Evolutionary conservation across 2,113 vertebrate genomes (phyloP).

Genomic region (Bujurquina vittata): DNA sequence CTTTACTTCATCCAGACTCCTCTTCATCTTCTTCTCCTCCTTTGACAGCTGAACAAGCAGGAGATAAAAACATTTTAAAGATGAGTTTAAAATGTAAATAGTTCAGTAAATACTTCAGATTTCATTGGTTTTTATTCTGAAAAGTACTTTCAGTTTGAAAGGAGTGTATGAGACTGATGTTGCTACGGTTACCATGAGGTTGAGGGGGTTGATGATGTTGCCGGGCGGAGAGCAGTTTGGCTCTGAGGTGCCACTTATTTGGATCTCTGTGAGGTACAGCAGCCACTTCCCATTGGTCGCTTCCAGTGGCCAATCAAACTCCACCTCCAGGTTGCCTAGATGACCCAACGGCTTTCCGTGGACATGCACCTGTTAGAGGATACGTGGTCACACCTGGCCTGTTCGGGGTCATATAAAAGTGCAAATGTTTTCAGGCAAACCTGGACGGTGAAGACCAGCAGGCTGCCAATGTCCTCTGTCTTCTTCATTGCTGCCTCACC

Average conservation of each 20-base stretch:
- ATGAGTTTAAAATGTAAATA: background rate
- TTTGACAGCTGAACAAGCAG: slow-evolving; percentile 34
- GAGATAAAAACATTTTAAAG: background rate
- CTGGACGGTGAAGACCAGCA: slow-evolving; percentile 64
- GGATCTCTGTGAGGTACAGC: slow-evolving; percentile 88
- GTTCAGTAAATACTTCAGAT: background rate
- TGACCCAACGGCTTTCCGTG: slow-evolving; percentile 76
- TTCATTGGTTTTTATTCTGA: background rate
- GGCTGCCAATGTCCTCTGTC: slow-evolving; percentile 86
- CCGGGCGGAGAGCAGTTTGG: slow-evolving; percentile 77
- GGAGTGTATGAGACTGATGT: background rate
- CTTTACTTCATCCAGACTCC: slow-evolving; percentile 18
- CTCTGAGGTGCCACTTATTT: slow-evolving; percentile 67
- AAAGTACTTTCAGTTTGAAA: slow-evolving; percentile 7
- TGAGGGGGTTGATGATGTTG: slow-evolving; percentile 83
- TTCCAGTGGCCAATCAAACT: slow-evolving; percentile 90
- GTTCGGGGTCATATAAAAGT: background rate
- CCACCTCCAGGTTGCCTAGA: slow-evolving; percentile 83
- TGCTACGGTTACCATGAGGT: slow-evolving; percentile 43
- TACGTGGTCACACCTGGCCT: background rate
- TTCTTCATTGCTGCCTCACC: slow-evolving; percentile 87
- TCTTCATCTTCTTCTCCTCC: slow-evolving; percentile 17
- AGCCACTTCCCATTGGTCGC: slow-evolving; percentile 90
- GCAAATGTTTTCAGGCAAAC: slow-evolving; percentile 12
- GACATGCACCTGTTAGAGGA: slow-evolving; percentile 79